These are phyloP conservation scores for Ameiurus melas DNA, from an alignment of 2,113 vertebrate species.

Conservation along the genomic window DNA sequence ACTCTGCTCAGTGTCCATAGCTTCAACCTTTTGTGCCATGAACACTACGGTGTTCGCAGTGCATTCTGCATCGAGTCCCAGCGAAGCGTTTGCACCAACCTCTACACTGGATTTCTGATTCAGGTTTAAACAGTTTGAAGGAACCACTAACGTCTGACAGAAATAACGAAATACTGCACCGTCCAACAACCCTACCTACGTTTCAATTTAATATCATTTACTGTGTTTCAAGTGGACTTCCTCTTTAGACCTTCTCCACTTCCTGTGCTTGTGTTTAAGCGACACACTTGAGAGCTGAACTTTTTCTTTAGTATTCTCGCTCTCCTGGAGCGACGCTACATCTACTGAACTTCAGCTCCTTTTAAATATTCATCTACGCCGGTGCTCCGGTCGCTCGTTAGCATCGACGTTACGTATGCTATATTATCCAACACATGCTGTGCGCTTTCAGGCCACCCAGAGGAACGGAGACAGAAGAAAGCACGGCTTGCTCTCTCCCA, in stretches of 20 bases:
- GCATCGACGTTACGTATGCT: not conserved
- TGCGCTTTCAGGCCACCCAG: not conserved
- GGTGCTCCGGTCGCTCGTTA: conserved; percentile 1
- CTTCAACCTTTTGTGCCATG: not conserved
- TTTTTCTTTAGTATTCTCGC: not conserved
- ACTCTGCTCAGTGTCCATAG: not conserved
- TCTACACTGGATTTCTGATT: not conserved
- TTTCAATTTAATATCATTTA: no score
- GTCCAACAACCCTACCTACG: no score
- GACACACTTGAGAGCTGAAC: not conserved
- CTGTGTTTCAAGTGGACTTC: not conserved
- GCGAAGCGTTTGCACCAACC: not conserved
- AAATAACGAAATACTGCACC: no score
- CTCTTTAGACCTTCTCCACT: not conserved
- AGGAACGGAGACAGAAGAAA: not conserved
- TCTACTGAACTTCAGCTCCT: not conserved
- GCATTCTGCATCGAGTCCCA: not conserved
- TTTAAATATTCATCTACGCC: conserved; percentile 25
- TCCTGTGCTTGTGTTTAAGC: not conserved
- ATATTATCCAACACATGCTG: not conserved
- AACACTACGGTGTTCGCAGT: not conserved
- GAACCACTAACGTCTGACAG: no score
- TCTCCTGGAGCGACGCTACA: not conserved
- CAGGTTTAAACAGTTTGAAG: no score
- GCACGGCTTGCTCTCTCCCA: not conserved